Evolutionary conservation across 2,113 vertebrate species (phyloP), one percentile per base, ranked within the genome.

Genomic region (Clinocottus analis): DNA sequence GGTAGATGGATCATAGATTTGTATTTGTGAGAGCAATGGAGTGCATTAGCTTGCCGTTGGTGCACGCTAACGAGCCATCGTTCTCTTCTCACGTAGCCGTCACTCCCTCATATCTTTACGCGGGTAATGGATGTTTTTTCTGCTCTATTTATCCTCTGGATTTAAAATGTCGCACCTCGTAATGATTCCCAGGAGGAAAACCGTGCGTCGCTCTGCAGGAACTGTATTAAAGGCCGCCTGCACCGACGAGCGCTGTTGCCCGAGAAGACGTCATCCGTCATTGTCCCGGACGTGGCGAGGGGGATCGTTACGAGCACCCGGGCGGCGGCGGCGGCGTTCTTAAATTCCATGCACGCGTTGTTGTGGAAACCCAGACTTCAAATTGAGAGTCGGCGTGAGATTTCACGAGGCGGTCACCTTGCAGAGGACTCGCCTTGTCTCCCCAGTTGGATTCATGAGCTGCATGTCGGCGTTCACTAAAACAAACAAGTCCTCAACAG

Each of bases 241-340:
- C n/a, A 3, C 21, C 60, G 55, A 68, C 33, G 41, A 27, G 51
- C 77, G 72, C 13, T 65, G 51, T 19, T 66, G 41, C 51, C 53
- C 23, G 43, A 62, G 62, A 77, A 31, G 63, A 77, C 19, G 65
- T 75, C 13, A 63, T 81, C 69, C 69, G 56, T 79, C 84, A 27
- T 19, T 71, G 60, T 79, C 56, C 31, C 43, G 21, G 47, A 35
- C 53, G 11, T 3, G 39, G 56, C 19, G 2, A n/a, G n/a, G n/a
- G 6, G 2, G n/a, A 53, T 6, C 23, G 19, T 82, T 78, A 73
- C 59, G 65, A 78, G 58, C 33, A 9, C 6, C 0, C 3, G 51
- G 53, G 33, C 0, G 21, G 67, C 21, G 53, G 33, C 0, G 21
- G 67, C 21, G 58, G n/a, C 12, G 29, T 31, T 61, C 35, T 66